These are phyloP conservation scores for Bembecia ichneumoniformis DNA, from an alignment of 2,888 invertebrate species.

Conservation along the genomic window DNA sequence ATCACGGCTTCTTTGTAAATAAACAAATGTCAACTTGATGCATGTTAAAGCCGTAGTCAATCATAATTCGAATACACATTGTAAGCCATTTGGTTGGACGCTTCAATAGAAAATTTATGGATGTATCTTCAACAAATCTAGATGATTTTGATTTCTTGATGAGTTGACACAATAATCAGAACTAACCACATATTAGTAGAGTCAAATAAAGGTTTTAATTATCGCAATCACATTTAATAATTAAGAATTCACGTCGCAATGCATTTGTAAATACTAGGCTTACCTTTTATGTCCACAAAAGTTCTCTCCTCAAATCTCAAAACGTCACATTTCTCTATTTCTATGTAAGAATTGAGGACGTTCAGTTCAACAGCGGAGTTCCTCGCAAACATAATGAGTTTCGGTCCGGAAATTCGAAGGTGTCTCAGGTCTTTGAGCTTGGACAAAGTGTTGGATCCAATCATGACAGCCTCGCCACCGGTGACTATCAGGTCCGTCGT, in stretches of 20 bases:
- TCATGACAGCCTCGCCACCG: constrained; percentile 68
- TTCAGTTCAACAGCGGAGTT: constrained; percentile 75
- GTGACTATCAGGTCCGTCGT: constrained; percentile 72
- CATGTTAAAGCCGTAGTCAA: too few relatives aligned
- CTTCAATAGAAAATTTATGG: too few relatives aligned
- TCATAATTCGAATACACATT: too few relatives aligned
- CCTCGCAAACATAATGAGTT: constrained; percentile 67
- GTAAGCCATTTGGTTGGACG: too few relatives aligned
- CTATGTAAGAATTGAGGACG: constrained; percentile 72
- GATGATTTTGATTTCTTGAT: too few relatives aligned
- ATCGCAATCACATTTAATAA: too few relatives aligned
- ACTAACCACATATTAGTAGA: too few relatives aligned
- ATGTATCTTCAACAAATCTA: too few relatives aligned
- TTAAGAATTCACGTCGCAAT: background rate
- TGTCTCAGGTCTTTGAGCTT: constrained; percentile 66
- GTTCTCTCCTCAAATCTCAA: constrained; percentile 75
- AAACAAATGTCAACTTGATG: too few relatives aligned
- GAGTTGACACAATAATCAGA: too few relatives aligned
- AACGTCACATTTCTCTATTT: constrained; percentile 72
- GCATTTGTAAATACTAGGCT: constrained; percentile 7
- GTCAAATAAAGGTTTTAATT: too few relatives aligned
- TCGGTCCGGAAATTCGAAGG: constrained; percentile 66
- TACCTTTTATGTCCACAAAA: constrained; percentile 74
- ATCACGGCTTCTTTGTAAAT: too few relatives aligned
- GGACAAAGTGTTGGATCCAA: constrained; percentile 71